Conservation (phyloP, 2,113 vertebrate genomes). For the Ia io region DNA sequence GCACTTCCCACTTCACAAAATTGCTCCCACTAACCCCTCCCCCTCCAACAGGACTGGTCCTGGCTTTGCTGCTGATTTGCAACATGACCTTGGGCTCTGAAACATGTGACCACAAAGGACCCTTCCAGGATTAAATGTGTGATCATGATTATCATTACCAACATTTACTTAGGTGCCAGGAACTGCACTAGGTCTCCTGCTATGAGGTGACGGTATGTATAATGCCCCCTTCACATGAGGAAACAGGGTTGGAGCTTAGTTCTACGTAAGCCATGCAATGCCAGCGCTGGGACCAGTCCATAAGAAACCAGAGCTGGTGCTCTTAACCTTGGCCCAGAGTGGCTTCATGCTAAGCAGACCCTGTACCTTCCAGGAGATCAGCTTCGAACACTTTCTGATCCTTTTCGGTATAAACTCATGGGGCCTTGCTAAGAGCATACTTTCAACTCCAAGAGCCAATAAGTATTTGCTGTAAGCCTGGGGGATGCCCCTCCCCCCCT, state of each 20-base stretch:
- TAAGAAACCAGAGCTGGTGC: neutral
- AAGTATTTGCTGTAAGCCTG: neutral
- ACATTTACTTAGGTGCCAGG: neutral
- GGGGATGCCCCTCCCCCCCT: neutral
- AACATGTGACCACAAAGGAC: neutral
- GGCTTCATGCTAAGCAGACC: neutral
- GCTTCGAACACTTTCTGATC: conserved; percentile 24
- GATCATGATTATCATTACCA: neutral
- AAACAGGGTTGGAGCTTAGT: conserved; percentile 6
- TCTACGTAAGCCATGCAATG: neutral
- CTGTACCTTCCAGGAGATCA: neutral
- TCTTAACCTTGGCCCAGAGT: neutral
- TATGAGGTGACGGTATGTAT: neutral
- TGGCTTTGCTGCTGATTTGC: neutral
- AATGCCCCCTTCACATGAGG: neutral
- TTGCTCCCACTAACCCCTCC: neutral
- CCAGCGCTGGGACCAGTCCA: neutral
- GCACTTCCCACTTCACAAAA: neutral
- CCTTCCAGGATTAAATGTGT: neutral
- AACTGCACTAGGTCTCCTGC: conserved; percentile 3
- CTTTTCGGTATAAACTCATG: conserved; percentile 7
- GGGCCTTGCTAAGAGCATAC: neutral
- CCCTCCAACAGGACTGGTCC: neutral
- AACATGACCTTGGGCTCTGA: neutral
- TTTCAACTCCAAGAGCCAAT: conserved; percentile 25